phyloP scores from a whole-genome alignment of 2,113 vertebrate genomes.

The Rhinogobius similis region DNA sequence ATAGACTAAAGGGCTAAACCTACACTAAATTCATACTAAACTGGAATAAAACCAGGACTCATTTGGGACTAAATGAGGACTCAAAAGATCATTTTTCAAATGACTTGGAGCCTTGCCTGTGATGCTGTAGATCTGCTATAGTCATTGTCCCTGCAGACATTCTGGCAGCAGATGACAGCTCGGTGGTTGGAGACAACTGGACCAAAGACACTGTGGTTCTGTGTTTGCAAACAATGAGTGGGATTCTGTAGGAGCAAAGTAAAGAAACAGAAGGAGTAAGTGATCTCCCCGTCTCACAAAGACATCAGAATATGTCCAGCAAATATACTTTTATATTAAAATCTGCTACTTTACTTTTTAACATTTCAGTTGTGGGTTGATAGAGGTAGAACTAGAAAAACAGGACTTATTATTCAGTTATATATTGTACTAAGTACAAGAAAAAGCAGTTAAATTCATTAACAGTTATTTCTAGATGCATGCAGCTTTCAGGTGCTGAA shows the following conservation, averaged over 20 bases:
- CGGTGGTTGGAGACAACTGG: slow-evolving; percentile 78
- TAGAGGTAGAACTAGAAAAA: not conserved
- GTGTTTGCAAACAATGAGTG: slow-evolving; percentile 80
- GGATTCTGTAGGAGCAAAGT: slow-evolving; percentile 80
- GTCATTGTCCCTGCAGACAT: slow-evolving; percentile 82
- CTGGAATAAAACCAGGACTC: not conserved
- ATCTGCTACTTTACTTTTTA: not conserved
- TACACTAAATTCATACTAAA: not conserved
- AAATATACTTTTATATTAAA: slow-evolving; percentile 22
- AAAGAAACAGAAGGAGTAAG: slow-evolving; percentile 56
- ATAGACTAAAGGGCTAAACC: not conserved
- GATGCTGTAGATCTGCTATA: slow-evolving; percentile 66
- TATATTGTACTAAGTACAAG: too few relatives aligned
- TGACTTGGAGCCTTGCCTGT: slow-evolving; percentile 7
- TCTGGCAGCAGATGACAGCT: slow-evolving; percentile 87
- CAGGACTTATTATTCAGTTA: too few relatives aligned
- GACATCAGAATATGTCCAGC: slow-evolving; percentile 25
- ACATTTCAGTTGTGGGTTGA: slow-evolving; percentile 18
- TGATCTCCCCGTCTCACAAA: slow-evolving; percentile 74
- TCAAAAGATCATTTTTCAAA: not conserved
- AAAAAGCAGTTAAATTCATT: too few relatives aligned
- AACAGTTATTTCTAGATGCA: too few relatives aligned
- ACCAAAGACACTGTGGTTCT: slow-evolving; percentile 78
- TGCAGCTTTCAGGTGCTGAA: too few relatives aligned
- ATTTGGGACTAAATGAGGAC: not conserved